Conservation (phyloP, 92 coral and sea anemone species). For the Umimayanthus chanpuru region DNA sequence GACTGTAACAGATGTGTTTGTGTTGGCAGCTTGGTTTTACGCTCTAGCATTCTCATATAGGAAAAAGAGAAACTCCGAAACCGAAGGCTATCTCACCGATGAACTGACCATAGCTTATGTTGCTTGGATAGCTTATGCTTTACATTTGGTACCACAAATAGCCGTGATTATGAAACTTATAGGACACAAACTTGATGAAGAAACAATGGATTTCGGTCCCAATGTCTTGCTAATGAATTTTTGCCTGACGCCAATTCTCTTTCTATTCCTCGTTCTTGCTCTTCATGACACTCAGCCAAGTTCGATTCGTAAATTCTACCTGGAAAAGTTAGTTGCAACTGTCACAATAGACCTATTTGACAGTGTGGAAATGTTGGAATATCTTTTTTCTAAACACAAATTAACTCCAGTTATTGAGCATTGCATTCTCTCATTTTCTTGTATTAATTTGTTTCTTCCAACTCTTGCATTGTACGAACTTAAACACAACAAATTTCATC, state of each 20-base stretch:
- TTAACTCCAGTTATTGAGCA: constrained; percentile 47
- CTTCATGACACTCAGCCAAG: constrained; percentile 77
- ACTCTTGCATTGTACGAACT: constrained; percentile 82
- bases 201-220: constrained; percentile 60
- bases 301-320: constrained; percentile 72
- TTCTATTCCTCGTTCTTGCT: constrained; percentile 70
- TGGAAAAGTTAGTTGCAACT: constrained; percentile 72
- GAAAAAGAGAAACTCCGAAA: constrained; percentile 45
- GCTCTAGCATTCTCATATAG: constrained; percentile 74
- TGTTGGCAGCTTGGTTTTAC: constrained; percentile 64
- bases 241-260: constrained; percentile 50
- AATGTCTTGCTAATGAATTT: constrained; percentile 73
- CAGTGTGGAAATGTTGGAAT: constrained; percentile 85
- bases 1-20: constrained; percentile 70
- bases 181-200: constrained; percentile 62
- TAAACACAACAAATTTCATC: constrained; percentile 81
- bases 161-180: constrained; percentile 71
- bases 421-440: constrained; percentile 71
- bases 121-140: constrained; percentile 79
- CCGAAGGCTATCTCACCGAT: constrained; percentile 42
- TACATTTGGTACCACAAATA: constrained; percentile 78
- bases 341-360: constrained; percentile 85
- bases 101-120: constrained; percentile 74
- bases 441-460: constrained; percentile 81
- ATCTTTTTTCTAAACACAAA: constrained; percentile 61